Evolutionary conservation across 1,140 invertebrate genomes (phyloP).

Genomic region (Camponotus vicinus): DNA sequence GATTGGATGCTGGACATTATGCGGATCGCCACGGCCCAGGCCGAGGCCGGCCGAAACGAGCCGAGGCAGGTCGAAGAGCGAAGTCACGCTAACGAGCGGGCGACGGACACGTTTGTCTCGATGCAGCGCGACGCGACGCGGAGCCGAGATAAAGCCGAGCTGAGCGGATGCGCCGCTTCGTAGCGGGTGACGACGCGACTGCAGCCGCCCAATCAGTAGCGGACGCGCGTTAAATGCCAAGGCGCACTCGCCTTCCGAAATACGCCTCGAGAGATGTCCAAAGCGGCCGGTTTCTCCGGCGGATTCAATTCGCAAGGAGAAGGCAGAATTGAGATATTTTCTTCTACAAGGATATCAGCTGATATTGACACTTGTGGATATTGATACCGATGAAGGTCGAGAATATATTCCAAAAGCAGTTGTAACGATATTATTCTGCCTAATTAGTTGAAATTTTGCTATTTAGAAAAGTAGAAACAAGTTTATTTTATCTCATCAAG

Average conservation of each 20-base stretch:
- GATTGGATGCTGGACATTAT: slow-evolving; percentile 52
- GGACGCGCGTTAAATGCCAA: slow-evolving; percentile 32
- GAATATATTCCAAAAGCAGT: too few relatives aligned
- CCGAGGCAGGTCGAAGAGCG: slow-evolving; percentile 48
- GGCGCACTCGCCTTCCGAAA: slow-evolving; percentile 32
- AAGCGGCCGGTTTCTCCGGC: neutral
- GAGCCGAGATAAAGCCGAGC: slow-evolving; percentile 65
- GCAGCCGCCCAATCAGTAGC: slow-evolving; percentile 59
- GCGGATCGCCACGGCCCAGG: slow-evolving; percentile 33
- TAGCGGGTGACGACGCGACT: slow-evolving; percentile 42
- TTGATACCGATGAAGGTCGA: too few relatives aligned
- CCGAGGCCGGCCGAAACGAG: slow-evolving; percentile 32
- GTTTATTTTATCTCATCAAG: neutral
- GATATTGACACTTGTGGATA: neutral
- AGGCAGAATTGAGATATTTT: neutral
- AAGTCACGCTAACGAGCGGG: slow-evolving; percentile 42
- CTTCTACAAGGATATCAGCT: neutral
- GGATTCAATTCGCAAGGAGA: too few relatives aligned
- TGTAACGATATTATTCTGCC: too few relatives aligned
- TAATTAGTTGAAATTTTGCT: too few relatives aligned
- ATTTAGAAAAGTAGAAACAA: neutral
- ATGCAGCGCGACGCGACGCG: slow-evolving; percentile 23
- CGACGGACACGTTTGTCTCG: slow-evolving; percentile 12
- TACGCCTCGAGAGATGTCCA: neutral
- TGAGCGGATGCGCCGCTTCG: slow-evolving; percentile 61